A percentile compares a stretch with the other conserved stretches of the same genome.
Evolutionary conservation across 2,888 invertebrate species (phyloP).

Genomic region (Halictus quadricinctus): DNA sequence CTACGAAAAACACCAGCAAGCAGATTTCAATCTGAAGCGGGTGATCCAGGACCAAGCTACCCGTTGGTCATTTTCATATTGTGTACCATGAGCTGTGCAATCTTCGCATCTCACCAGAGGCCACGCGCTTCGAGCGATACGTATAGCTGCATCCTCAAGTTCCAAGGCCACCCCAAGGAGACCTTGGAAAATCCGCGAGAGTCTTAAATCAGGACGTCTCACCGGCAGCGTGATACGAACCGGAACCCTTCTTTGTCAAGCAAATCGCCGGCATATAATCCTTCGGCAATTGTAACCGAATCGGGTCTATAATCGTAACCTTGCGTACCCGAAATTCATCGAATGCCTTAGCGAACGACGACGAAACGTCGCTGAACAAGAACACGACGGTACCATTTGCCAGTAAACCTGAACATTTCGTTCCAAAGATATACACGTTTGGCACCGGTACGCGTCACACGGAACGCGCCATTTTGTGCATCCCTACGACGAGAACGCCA

Average conservation of each 20-base stretch:
- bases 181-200: neutral
- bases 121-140: neutral
- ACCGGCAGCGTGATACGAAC: neutral
- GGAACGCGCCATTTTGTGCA: neutral
- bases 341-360: neutral
- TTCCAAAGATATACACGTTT: neutral
- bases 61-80: neutral
- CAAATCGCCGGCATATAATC: neutral
- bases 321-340: slow-evolving; percentile 1
- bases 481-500: neutral
- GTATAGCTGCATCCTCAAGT: neutral
- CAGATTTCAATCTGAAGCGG: neutral
- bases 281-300: neutral
- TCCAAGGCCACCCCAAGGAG: neutral
- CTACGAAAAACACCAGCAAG: neutral
- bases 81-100: neutral
- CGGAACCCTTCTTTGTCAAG: neutral
- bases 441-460: neutral
- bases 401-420: neutral
- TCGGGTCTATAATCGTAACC: neutral
- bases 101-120: too few species aligned
- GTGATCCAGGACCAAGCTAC: neutral
- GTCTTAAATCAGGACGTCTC: neutral
- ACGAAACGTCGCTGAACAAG: neutral
- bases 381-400: neutral